Evolutionary conservation across 2,888 invertebrate species (phyloP), one percentile per base, ranked within the genome.

Genomic region (Agonum fuliginosum): DNA sequence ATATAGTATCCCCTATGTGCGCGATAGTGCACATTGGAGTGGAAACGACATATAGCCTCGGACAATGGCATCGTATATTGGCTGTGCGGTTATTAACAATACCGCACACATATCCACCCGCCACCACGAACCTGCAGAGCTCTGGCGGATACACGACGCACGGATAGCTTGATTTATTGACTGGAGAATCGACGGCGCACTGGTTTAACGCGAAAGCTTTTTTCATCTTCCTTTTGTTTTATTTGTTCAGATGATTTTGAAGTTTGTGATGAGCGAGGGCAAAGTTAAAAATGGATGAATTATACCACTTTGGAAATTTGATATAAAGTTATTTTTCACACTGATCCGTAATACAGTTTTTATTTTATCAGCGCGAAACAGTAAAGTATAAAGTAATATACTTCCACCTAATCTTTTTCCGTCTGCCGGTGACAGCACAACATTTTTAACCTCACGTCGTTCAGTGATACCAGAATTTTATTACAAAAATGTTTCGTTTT

Each of bases 131-230:
- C 58, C 22, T 19, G 22, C 17, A 48, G 8, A 4, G 6, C 6
- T 19, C 14, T 43, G 24, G 22, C 54, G 54, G 54, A 54, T 54
- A 54, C 37, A 58, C 20, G 67, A 30, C 20, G 67, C 67, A 67
- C 37, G 41, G 41, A 20, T 67, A 41, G 41, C 65, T 67, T 67
- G 67, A 67, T 67, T 67, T 67, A 67, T 67, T 67, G 67, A 67
- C 67, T 67, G n/a, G 67, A 1, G 41, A 67, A 67, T 67, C 67
- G 67, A 67, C 34, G 34, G 20, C 67, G 41, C 67, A 67, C 37
- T 67, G 41, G 37, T 67, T 67, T 41, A 67, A 67, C 67, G 41
- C 67, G 67, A 5, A 3, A n/a, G 19, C 37, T 10, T 67, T 67
- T 67, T 67, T 41, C 65, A 37, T n/a, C 12, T 67, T 67, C 19